These are phyloP conservation scores for Oasisia sp. DNA, from an alignment of 2,888 invertebrate genomes.

Conservation along the genomic window DNA sequence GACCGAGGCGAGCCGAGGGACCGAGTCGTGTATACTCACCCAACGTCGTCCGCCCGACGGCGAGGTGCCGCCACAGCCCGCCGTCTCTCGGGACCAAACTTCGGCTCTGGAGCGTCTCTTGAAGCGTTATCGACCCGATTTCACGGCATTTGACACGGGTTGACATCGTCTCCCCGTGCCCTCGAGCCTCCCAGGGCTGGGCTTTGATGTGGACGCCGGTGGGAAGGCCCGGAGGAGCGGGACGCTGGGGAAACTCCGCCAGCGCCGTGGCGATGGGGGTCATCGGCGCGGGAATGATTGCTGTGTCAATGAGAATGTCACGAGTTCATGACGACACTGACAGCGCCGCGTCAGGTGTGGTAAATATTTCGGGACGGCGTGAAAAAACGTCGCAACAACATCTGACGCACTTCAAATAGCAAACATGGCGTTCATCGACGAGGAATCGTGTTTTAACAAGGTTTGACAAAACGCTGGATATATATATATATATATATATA, in stretches of 20 bases:
- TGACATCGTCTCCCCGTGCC: neutral
- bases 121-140: neutral
- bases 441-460: no score
- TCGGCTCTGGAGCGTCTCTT: neutral
- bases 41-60: neutral
- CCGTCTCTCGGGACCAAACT: neutral
- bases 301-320: neutral
- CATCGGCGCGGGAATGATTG: neutral
- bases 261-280: neutral
- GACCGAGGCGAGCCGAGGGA: neutral
- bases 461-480: no score
- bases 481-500: no score
- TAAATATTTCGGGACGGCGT: neutral
- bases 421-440: no score
- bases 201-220: neutral
- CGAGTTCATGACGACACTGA: neutral
- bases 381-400: neutral
- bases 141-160: neutral
- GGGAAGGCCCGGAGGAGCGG: neutral
- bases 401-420: neutral
- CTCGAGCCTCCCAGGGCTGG: neutral
- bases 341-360: neutral
- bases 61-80: neutral
- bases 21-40: neutral
- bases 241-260: neutral